Evolutionary conservation across 1,140 invertebrate genomes (phyloP), one percentile per base, ranked within the genome.

Genomic region (Brachionus koreanus): DNA sequence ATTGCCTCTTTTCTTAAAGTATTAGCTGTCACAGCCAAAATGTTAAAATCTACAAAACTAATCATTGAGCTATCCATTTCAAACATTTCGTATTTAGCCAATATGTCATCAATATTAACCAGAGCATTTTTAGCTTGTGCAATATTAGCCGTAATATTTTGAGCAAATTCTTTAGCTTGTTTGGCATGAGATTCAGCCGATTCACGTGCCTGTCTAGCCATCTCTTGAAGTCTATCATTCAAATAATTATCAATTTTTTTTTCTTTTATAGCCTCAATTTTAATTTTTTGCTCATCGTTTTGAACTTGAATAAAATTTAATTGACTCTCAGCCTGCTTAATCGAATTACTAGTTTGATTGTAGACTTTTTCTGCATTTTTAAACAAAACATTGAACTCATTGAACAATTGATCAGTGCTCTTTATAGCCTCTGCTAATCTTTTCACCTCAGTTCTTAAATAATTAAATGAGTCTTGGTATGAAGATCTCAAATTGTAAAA

Each of bases 241-340:
- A 42, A 39, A 13, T 79, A 46, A 7, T 79, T 57, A 19, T 79
- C 61, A 25, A 61, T 42, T 79, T 52, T 37, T 9, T 61, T 43
- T 1, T 57, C 23, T 25, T 79, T 43, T 12, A 79, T 79, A 12
- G 23, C 23, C 9, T 79, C 39, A 13, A 79, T 37, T 33, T 42
- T 61, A n/a, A 19, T 19, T 10, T 25, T 42, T 61, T 65, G 76
- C 13, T 57, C 76, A 13, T 42, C 35, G 19, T 19, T 57, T 43
- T 61, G 37, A 25, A 10, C n/a, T 6, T 65, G n/a, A 42, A 79
- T 79, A 65, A 79, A 79, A 61, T 79, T 79, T 25, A 79, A 61
- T 33, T 79, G 76, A 42, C 3, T 65, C n/a, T 79, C 46, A 16
- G 76, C 49, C 19, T 61, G 49, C 5, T 19, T 37, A 3, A 65